Evolutionary conservation across 1,140 invertebrate species (phyloP), one percentile per base, ranked within the genome.

Genomic region (Bombus affinis): DNA sequence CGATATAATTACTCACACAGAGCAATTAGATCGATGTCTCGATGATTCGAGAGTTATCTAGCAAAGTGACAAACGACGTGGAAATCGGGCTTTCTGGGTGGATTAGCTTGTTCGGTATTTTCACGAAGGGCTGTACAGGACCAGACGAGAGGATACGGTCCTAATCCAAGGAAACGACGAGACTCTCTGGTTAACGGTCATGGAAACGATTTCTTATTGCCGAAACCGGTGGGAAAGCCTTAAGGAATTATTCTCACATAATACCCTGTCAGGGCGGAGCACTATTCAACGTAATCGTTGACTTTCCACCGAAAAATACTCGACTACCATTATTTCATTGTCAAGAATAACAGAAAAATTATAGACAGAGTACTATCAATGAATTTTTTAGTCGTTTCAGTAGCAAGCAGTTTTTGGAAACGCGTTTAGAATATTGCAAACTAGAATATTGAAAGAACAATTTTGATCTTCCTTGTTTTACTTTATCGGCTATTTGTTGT

Each of bases 71-170:
- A 53, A 53, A 53, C 47, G 47, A 53, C 6, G 47, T 22, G 47
- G 68, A 68, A 84, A 39, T 87, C 32, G 57, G 72, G n/a, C 28
- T 8, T 53, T 65, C 68, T 57, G n/a, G 47, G 62, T 76, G 83
- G 53, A 59, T 37, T 18, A n/a, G 53, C 25, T 77, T 65, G 74
- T 42, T 79, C 59, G 59, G 57, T 32, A 25, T 12, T 72, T 83
- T 32, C 35, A 42, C 32, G 47, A 78, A 65, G 66, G 57, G 62
- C n/a, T n/a, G 42, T 47, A 76, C 68, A 85, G 72, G 77, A 82
- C 78, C 28, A 35, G 47, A 37, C 65, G 39, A 88, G 81, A 75
- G n/a, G 87, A 72, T 53, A 70, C 71, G 28, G 18, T 28, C 3
- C 12, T 39, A 53, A 78, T 62, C 62, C 44, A 37, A 12, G 35